Base-by-base conservation (phyloP, 1,140 invertebrate genomes). In the Pseudomyrmex cubaensis region DNA sequence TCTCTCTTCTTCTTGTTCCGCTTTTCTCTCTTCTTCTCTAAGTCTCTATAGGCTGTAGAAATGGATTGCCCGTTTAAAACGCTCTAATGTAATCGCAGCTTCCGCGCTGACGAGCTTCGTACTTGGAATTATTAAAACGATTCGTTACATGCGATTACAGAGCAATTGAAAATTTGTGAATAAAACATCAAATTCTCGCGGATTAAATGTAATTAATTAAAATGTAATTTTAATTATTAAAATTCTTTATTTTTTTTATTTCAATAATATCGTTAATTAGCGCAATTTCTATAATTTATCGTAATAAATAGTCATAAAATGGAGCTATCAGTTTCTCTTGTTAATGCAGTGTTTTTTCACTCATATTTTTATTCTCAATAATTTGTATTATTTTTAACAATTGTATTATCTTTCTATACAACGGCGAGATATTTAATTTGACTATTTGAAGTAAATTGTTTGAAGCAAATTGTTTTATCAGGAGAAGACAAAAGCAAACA, bases 381-480 rank as follows among this genome's bases (percentile, higher is more conserved):
- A 57, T 5, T 57, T 69, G 35, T 52, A 52, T 13, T 56, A 48
- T 35, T 9, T 7, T 20, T 44, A 15, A 22, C 35, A 59, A 72
- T 70, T 70, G 56, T 57, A 12, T 48, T 66, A 66, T 70, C 48
- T 35, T 59, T 50, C 12, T 8, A 3, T 44, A 22, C 15, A 54
- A 59, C 35, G 44, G 35, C 35, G 35, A 35, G 35, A 35, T 35
- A 35, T 72, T 70, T 61, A 44, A 15, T n/a, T 80, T 7, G 7
- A n/a, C 70, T 59, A 80, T 80, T 50, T 59, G 12, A 48, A 35
- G 22, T 3, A 25, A 25, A 25, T 25, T 25, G 25, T 25, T 25
- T 25, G 72, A 80, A 50, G 66, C 20, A 56, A 10, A 61, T 80
- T 50, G n/a, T 50, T 35, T 72, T 52, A n/a, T 78, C 15, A 48